Base-by-base conservation (phyloP, 1,140 invertebrate species). In the Aphidius ervi region DNA sequence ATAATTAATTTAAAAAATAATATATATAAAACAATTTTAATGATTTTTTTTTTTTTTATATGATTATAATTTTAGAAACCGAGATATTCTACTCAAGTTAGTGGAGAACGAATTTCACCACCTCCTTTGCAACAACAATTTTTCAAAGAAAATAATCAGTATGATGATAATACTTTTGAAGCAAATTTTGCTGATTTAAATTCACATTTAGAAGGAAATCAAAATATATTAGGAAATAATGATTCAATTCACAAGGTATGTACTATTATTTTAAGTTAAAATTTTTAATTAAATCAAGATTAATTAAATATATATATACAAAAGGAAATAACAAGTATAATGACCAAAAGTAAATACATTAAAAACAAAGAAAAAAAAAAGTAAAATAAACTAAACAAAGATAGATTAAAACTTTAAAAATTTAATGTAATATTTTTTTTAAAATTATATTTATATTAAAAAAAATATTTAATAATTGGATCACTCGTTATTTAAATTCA, bases 71-170 rank as follows among this genome's bases (percentile, higher is more conserved):
- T 41, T 42, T 54, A 31, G 23, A 31, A 54, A n/a, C 41, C 82
- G 39, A 79, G 82, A 47, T 83, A 82, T 65, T 67, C 65, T 10
- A 68, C 64, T 45, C 70, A 68, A 39, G 69, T 67, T 41, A 73
- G 68, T 7, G 80, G 83, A 56, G 83, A 85, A 63, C 81, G 83
- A 58, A 73, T 83, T 58, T 82, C 82, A 59, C 80, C 82, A 2
- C 82, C 82, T 39, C 82, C 81, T 10, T 83, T 83, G n/a, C 82
- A 83, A 42, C 81, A 81, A 2, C 68, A 76, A 47, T 65, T 81
- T 31, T 31, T 3, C 37, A 81, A 82, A 56, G 80, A 82, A 56
- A 65, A 68, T 10, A 65, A 63, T 10, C 72, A 75, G 48, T 55
- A 70, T 52, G 76, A 70, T 52, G 76, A 77, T 61, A 68, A 68